Conservation (phyloP, 2,888 invertebrate species). For the Stenchaetothrips biformis region DNA sequence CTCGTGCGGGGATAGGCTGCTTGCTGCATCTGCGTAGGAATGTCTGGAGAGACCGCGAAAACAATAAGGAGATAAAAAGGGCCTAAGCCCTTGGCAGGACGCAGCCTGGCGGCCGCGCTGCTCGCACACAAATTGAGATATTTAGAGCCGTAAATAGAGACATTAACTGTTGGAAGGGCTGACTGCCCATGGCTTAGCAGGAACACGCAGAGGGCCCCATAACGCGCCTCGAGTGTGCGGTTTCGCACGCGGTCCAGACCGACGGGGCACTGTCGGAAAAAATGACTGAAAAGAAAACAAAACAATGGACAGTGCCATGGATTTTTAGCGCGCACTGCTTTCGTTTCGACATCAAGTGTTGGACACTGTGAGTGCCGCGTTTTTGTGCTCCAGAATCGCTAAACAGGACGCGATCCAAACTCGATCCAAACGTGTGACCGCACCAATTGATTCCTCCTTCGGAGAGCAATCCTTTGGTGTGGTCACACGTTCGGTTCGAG, state of each 20-base stretch:
- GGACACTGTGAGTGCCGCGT: no score
- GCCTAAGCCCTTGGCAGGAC: not conserved
- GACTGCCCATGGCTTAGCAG: not conserved
- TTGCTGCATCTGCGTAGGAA: no score
- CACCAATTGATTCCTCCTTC: no score
- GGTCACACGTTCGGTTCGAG: no score
- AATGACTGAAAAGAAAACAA: no score
- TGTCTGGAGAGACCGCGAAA: not conserved
- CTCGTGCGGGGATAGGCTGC: not conserved
- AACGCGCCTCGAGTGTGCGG: not conserved
- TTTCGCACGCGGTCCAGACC: not conserved
- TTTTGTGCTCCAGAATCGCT: no score
- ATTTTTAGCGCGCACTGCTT: no score
- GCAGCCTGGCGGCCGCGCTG: not conserved
- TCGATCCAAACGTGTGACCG: no score
- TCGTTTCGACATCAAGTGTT: no score
- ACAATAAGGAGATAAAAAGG: constrained; percentile 18
- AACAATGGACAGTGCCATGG: no score
- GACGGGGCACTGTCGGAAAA: not conserved
- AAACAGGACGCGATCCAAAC: no score
- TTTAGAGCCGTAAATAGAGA: constrained; percentile 9
- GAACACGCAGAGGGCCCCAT: not conserved
- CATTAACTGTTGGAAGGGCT: not conserved
- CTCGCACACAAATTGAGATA: constrained; percentile 22
- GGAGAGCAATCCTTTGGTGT: no score